Evolutionary conservation across 2,113 vertebrate species (phyloP).

Genomic region (Hirundichthys speculiger): DNA sequence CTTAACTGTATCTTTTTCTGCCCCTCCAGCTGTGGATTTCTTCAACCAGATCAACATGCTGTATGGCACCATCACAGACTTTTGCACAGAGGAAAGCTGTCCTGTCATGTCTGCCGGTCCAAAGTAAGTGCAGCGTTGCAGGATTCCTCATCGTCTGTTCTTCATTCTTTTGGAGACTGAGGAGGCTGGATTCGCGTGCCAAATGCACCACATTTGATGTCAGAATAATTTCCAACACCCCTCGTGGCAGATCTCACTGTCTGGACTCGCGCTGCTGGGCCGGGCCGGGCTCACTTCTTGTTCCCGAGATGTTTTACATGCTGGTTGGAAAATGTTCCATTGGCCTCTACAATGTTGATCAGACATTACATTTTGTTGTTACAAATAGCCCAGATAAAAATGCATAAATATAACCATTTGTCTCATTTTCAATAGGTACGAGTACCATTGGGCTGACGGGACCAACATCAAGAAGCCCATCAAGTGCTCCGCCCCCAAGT

Average conservation of each 20-base stretch:
- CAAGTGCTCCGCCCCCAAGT: constrained; percentile 96
- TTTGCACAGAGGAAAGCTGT: constrained; percentile 92
- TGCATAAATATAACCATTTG: too few relatives aligned
- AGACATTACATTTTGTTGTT: not conserved
- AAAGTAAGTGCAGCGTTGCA: constrained; percentile 76
- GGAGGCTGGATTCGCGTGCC: too few relatives aligned
- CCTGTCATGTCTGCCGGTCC: constrained; percentile 94
- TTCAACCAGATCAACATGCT: constrained; percentile 99
- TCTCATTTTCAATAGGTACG: constrained; percentile 81
- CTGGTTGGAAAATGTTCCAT: too few relatives aligned
- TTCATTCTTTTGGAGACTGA: not conserved
- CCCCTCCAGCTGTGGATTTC: constrained; percentile 91
- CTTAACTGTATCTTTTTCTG: constrained; percentile 1
- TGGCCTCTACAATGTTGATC: not conserved
- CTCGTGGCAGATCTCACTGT: not conserved
- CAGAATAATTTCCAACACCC: not conserved
- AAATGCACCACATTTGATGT: too few relatives aligned
- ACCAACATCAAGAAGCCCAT: constrained; percentile 98
- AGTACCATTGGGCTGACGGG: constrained; percentile 97
- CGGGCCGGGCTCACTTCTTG: too few relatives aligned
- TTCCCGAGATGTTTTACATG: constrained; percentile 5
- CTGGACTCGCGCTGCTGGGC: too few relatives aligned
- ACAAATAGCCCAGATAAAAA: too few relatives aligned
- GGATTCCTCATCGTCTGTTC: not conserved
- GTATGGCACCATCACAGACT: constrained; percentile 95